phyloP scores from a whole-genome alignment of 2,113 vertebrate species.

The Pelusios castaneus region DNA sequence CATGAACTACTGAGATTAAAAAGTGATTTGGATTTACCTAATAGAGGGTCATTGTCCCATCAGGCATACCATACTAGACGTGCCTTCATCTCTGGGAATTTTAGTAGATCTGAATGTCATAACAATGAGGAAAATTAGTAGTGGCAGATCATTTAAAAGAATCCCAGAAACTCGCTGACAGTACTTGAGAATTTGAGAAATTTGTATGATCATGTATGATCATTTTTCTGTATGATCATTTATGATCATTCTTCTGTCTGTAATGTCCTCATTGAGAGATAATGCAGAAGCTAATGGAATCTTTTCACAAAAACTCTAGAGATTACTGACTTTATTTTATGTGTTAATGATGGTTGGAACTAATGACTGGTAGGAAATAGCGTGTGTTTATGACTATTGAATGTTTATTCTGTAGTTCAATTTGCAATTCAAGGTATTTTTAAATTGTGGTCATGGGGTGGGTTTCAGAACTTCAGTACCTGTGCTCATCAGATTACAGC shows the following conservation, averaged over 20 bases:
- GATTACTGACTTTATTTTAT: background rate
- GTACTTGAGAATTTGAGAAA: background rate
- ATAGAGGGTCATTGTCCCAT: background rate
- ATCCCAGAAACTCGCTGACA: background rate
- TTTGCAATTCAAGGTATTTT: background rate
- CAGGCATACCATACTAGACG: background rate
- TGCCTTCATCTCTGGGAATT: background rate
- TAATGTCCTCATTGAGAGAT: background rate
- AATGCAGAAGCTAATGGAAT: background rate
- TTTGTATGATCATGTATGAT: too few species aligned
- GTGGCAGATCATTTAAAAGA: background rate
- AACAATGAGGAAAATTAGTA: background rate
- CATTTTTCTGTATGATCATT: too few species aligned
- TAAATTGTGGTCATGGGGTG: background rate
- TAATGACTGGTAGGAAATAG: background rate
- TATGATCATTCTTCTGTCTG: background rate
- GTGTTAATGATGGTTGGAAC: too few species aligned
- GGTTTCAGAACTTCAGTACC: background rate
- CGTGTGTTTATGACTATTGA: background rate
- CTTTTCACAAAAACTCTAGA: background rate
- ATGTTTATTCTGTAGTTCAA: background rate
- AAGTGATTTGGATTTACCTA: background rate
- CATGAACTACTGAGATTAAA: background rate
- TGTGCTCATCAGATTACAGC: background rate
- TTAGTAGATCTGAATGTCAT: background rate